These are phyloP conservation scores for Agapornis canus DNA, from an alignment of 2,797 vertebrate genomes.

Conservation along the genomic window DNA sequence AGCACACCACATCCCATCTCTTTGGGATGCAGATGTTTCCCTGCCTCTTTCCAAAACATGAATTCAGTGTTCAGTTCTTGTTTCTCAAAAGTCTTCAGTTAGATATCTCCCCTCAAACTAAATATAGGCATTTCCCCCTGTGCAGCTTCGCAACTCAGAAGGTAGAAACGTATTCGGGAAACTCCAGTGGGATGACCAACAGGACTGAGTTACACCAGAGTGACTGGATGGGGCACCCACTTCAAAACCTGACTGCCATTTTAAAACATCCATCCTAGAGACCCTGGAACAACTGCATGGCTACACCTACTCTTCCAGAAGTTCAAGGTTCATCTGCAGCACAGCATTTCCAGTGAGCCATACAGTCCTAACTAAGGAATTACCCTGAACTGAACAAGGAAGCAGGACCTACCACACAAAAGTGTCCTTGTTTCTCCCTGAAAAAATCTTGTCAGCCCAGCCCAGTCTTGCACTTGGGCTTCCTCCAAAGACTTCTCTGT, in stretches of 20 bases:
- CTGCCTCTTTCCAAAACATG: not conserved
- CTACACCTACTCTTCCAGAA: not conserved
- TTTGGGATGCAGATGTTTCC: not conserved
- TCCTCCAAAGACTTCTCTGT: slow-evolving; percentile 58
- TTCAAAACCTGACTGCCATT: not conserved
- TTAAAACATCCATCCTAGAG: not conserved
- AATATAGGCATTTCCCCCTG: not conserved
- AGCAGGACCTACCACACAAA: not conserved
- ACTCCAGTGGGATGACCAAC: not conserved
- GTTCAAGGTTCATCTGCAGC: not conserved
- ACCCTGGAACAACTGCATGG: not conserved
- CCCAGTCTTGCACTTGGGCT: slow-evolving; percentile 11
- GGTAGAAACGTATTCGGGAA: not conserved
- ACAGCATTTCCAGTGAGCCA: not conserved
- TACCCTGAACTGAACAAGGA: not conserved
- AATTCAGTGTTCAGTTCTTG: not conserved
- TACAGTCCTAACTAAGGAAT: not conserved
- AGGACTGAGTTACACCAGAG: not conserved
- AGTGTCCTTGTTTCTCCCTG: not conserved
- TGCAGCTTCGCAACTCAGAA: not conserved
- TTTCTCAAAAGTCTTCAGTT: not conserved
- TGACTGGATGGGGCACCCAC: not conserved
- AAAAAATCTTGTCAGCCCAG: slow-evolving; percentile 4
- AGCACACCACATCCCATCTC: not conserved
- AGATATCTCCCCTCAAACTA: not conserved